Percentiles rank a stretch among this genome's conserved stretches.
These are phyloP conservation scores for Tipula unca DNA, from an alignment of 2,888 invertebrate genomes.

Conservation along the genomic window DNA sequence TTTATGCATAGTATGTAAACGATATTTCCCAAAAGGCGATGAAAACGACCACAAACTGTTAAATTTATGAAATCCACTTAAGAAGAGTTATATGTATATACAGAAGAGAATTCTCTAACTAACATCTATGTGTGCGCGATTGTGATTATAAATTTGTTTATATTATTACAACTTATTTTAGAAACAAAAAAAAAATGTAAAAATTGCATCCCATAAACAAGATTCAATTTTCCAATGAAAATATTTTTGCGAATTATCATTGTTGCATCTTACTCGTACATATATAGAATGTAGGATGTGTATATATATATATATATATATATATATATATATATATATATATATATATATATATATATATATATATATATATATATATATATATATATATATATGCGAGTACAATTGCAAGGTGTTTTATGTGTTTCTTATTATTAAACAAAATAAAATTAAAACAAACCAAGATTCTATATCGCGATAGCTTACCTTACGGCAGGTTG, in stretches of 20 bases:
- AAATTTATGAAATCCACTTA: not conserved
- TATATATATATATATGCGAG: not conserved
- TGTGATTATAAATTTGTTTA: not conserved
- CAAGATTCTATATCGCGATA: not conserved
- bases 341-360: too few relatives aligned
- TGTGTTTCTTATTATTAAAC: not conserved
- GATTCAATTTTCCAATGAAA: not conserved
- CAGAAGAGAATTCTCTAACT: not conserved
- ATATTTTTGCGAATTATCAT: not conserved
- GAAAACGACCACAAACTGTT: not conserved
- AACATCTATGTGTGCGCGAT: not conserved
- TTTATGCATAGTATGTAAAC: too few relatives aligned
- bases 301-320: too few relatives aligned
- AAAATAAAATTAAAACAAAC: not conserved
- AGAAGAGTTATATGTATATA: not conserved
- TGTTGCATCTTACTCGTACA: not conserved
- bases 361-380: too few relatives aligned
- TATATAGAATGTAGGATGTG: not conserved
- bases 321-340: too few relatives aligned
- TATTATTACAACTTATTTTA: not conserved
- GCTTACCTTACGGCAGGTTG: constrained; percentile 3
- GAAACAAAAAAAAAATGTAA: not conserved
- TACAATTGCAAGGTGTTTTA: not conserved
- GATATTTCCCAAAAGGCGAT: not conserved
- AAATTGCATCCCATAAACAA: not conserved